phyloP scores from a whole-genome alignment of 2,888 invertebrate species.

The Luffia ferchaultella region DNA sequence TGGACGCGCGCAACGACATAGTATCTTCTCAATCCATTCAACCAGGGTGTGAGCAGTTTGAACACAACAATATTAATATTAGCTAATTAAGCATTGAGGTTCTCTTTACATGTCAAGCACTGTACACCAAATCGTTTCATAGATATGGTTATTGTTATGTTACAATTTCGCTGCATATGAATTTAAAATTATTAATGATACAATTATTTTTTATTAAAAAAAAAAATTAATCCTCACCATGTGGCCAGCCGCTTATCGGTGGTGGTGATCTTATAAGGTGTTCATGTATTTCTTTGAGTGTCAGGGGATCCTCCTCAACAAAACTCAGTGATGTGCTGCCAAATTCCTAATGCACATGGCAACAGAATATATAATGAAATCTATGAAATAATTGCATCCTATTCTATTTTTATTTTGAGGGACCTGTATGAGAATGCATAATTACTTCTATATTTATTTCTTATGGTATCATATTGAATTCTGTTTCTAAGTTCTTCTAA shows the following conservation, averaged over 20 bases:
- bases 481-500: background rate
- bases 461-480: background rate
- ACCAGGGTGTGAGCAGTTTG: background rate
- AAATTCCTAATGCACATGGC: slow-evolving; percentile 42
- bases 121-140: background rate
- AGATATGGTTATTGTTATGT: background rate
- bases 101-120: background rate
- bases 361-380: slow-evolving; percentile 1
- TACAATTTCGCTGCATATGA: background rate
- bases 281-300: slow-evolving; percentile 81
- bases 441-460: no score
- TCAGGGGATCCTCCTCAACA: slow-evolving; percentile 74
- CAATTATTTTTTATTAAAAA: background rate
- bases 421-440: no score
- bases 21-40: slow-evolving; percentile 34
- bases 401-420: no score
- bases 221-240: slow-evolving; percentile 32
- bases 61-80: slow-evolving; percentile 6
- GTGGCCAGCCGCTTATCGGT: slow-evolving; percentile 77
- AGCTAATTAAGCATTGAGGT: slow-evolving; percentile 3
- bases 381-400: no score
- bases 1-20: slow-evolving; percentile 51
- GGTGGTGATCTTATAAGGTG: slow-evolving; percentile 85
- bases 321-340: slow-evolving; percentile 55
- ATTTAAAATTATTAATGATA: background rate